Conservation (phyloP, 1,140 invertebrate genomes). For the Dreissena rostriformis region DNA sequence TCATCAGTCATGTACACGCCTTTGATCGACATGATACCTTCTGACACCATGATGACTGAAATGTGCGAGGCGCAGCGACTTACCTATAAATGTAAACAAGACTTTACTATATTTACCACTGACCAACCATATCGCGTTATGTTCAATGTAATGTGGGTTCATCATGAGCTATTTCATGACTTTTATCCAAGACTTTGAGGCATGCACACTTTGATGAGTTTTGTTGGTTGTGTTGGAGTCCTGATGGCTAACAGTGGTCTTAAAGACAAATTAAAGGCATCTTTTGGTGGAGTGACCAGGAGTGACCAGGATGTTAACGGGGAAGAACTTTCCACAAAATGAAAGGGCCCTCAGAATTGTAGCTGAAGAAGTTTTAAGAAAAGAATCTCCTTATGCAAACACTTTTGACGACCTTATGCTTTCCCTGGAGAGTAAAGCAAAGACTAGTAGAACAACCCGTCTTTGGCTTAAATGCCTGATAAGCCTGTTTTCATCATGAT, state of each 20-base stretch:
- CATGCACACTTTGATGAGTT: constrained; percentile 68
- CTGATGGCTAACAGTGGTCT: constrained; percentile 59
- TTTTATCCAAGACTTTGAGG: too few relatives aligned
- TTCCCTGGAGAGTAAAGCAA: too few relatives aligned
- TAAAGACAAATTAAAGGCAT: constrained; percentile 34
- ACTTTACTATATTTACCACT: constrained; percentile 40
- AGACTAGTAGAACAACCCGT: too few relatives aligned
- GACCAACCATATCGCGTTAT: constrained; percentile 51
- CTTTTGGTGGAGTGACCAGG: constrained; percentile 54
- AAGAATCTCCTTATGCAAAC: too few relatives aligned
- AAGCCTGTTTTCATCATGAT: constrained; percentile 67
- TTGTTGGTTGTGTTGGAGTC: constrained; percentile 55
- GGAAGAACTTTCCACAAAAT: constrained; percentile 64
- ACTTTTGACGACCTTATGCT: too few relatives aligned
- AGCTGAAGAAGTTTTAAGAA: constrained; percentile 51
- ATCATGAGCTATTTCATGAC: too few relatives aligned
- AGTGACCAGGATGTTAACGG: constrained; percentile 56
- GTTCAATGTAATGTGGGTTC: too few relatives aligned
- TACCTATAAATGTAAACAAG: constrained; percentile 30
- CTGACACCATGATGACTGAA: too few relatives aligned
- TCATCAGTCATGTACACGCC: constrained; percentile 47
- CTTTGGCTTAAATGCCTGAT: constrained; percentile 64
- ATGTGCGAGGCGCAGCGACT: constrained; percentile 34
- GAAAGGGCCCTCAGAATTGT: constrained; percentile 57
- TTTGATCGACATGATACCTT: constrained; percentile 48